These are phyloP conservation scores for Exaiptasia diaphana DNA, from an alignment of 64 coral and sea anemone genomes.

Conservation along the genomic window DNA sequence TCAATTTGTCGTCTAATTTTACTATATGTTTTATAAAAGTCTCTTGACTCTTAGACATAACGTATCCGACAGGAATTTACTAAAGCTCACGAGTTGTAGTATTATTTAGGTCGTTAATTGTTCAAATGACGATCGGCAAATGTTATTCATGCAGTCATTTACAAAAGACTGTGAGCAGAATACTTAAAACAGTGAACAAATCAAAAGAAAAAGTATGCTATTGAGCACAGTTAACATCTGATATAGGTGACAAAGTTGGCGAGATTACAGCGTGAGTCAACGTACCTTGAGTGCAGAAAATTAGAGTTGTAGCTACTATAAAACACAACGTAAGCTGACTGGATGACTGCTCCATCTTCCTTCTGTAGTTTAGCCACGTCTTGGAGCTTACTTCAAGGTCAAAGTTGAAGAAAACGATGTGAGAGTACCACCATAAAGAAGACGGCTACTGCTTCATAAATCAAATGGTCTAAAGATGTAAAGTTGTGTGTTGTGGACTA, in stretches of 20 bases:
- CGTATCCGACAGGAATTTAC: too few relatives aligned
- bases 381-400: not conserved
- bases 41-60: too few relatives aligned
- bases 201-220: not conserved
- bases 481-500: slow-evolving; percentile 1
- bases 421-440: not conserved
- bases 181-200: not conserved
- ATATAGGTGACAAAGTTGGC: too few relatives aligned
- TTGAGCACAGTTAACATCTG: not conserved
- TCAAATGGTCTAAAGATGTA: slow-evolving; percentile 10
- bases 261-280: too few relatives aligned
- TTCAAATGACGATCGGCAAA: too few relatives aligned
- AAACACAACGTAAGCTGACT: not conserved
- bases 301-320: not conserved
- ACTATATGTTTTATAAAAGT: too few relatives aligned
- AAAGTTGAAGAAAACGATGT: not conserved
- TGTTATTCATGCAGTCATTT: too few relatives aligned
- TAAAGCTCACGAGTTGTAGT: too few relatives aligned
- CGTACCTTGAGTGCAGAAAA: not conserved
- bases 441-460: slow-evolving; percentile 3
- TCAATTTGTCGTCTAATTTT: too few relatives aligned
- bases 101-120: too few relatives aligned
- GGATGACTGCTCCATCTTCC: not conserved
- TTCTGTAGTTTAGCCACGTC: not conserved
- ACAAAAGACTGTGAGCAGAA: too few relatives aligned